Base-by-base conservation (phyloP, 2,113 vertebrate genomes). In the Egretta garzetta region DNA sequence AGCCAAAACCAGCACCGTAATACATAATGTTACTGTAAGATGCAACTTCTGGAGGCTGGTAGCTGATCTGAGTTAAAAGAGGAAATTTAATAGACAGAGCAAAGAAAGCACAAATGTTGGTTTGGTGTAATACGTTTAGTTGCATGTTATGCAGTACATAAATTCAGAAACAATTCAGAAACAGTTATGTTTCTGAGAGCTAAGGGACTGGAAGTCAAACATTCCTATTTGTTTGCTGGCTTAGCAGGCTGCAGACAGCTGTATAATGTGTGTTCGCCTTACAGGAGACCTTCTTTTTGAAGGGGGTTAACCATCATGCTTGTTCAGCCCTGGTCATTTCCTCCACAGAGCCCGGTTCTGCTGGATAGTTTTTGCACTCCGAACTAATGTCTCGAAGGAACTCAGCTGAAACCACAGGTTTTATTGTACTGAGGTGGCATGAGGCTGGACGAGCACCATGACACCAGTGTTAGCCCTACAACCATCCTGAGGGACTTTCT, bases 401-500 rank as follows among this genome's bases (percentile, higher is more conserved):
- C 56, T 88, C n/a, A 39, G 67, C 75, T 96, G 94, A 95, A 94
- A 76, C 35, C 50, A 72, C 41, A 37, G 52, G 32, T 93, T 89
- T 90, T 88, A 33, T 96, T 88, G 47, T 24, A 86, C 50, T 70
- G 63, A 63, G 41, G 41, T 80, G 80, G 60, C 80, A 66, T 87
- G 64, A 49, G 85, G 52, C 56, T 95, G 60, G 71, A 75, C 74
- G 71, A 86, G 56, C 97, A 81, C 86, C 81, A n/a, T 68, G 68
- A 56, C 76, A 90, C 49, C 71, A 56, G 4, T 17, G 43, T 64
- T 82, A 11, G 5, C 64, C 82, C 67, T 37, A 66, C 52, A 90
- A 80, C 49, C 75, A 79, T 33, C 55, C 87, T 67, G 73, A 97
- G 63, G 80, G 59, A 73, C 27, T n/a, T 93, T 95, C 87, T 96